Conservation (phyloP, 2,888 invertebrate genomes). For the Copidosoma aretas region DNA sequence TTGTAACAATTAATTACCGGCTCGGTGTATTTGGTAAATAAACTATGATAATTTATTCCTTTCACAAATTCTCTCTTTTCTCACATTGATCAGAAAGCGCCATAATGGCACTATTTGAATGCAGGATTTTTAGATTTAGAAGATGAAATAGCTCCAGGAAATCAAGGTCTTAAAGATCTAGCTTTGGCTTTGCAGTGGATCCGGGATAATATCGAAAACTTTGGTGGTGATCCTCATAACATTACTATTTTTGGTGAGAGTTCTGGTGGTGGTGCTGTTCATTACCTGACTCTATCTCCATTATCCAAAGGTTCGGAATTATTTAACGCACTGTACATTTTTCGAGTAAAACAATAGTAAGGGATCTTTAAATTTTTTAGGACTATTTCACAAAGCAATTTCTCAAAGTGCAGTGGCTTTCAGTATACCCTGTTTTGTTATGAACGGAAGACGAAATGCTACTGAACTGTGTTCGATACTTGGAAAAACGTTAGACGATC, state of each 20-base stretch:
- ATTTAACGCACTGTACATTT: neutral
- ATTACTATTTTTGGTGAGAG: slow-evolving; percentile 42
- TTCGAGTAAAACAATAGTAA: neutral
- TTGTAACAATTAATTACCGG: slow-evolving; percentile 48
- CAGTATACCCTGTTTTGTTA: slow-evolving; percentile 45
- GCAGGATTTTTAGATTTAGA: slow-evolving; percentile 34
- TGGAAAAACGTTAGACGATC: slow-evolving; percentile 47
- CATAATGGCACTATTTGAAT: too few species aligned
- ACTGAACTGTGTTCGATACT: slow-evolving; percentile 44
- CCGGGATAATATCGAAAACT: slow-evolving; percentile 37
- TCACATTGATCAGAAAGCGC: too few species aligned
- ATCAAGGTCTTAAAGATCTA: slow-evolving; percentile 46
- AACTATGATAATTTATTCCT: too few species aligned
- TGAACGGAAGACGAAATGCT: slow-evolving; percentile 38
- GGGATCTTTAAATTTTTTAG: slow-evolving; percentile 42
- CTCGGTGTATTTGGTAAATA: slow-evolving; percentile 43
- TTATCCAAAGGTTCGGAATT: slow-evolving; percentile 11
- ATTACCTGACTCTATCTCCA: slow-evolving; percentile 19
- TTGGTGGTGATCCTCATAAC: slow-evolving; percentile 41
- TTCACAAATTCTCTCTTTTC: neutral
- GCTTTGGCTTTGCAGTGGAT: slow-evolving; percentile 41
- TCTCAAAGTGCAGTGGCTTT: slow-evolving; percentile 50
- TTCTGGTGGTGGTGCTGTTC: slow-evolving; percentile 9
- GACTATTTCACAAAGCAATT: slow-evolving; percentile 56
- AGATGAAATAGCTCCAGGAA: slow-evolving; percentile 38